A percentile compares a stretch with the other conserved stretches of the same genome.
Evolutionary conservation across 2,888 invertebrate species (phyloP).

Genomic region (Tryphoninae sp.): DNA sequence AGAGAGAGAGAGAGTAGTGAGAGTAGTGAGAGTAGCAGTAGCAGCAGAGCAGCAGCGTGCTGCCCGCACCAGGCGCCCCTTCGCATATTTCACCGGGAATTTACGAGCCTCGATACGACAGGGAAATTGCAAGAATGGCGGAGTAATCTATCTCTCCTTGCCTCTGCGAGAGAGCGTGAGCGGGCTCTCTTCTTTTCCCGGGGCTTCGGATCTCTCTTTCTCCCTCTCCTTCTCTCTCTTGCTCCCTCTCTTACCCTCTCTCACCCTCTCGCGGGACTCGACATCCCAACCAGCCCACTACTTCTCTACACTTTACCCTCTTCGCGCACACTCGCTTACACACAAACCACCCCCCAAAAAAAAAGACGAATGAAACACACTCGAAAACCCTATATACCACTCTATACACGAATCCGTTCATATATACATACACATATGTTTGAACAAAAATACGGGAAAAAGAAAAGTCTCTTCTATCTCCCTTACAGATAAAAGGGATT

Average conservation of each 20-base stretch:
- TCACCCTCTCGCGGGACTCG: conserved; percentile 67
- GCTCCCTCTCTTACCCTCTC: conserved; percentile 68
- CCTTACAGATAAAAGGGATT: conserved; percentile 78
- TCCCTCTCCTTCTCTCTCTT: conserved; percentile 67
- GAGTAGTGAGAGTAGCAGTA: conserved; percentile 64
- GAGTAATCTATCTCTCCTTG: conserved; percentile 91
- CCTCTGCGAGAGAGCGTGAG: conserved; percentile 74
- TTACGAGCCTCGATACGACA: conserved; percentile 95
- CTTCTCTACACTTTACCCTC: conserved; percentile 55
- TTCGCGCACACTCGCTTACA: conserved; percentile 54
- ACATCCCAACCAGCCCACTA: conserved; percentile 60
- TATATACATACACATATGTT: conserved; percentile 40
- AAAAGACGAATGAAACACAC: conserved; percentile 51
- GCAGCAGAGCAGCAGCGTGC: conserved; percentile 79
- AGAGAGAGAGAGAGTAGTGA: conserved; percentile 62
- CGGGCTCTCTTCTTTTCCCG: conserved; percentile 75
- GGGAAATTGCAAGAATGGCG: conserved; percentile 96
- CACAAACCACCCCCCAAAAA: conserved; percentile 29
- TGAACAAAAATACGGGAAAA: conserved; percentile 60
- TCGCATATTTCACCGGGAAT: conserved; percentile 92
- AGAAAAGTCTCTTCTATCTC: conserved; percentile 74
- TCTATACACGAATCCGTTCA: conserved; percentile 10
- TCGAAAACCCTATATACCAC: conserved; percentile 30
- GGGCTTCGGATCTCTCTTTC: conserved; percentile 70
- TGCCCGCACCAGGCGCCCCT: conserved; percentile 82